These are phyloP conservation scores for Pagetopsis macropterus DNA, from an alignment of 2,797 vertebrate species.

Conservation along the genomic window DNA sequence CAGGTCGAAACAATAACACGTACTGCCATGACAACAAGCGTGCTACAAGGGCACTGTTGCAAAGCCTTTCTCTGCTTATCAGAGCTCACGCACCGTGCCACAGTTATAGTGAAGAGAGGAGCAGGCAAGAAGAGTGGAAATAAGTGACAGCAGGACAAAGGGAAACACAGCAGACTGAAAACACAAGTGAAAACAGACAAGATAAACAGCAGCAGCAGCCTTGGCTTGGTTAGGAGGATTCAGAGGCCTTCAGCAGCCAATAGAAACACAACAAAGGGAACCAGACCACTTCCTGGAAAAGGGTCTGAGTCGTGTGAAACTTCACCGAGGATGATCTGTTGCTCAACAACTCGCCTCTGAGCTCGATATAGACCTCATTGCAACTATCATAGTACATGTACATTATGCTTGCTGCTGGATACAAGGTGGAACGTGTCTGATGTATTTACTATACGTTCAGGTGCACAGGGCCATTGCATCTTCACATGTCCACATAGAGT, in stretches of 20 bases:
- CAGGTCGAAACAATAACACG: slow-evolving; percentile 7
- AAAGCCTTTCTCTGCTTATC: slow-evolving; percentile 1
- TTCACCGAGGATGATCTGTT: slow-evolving; percentile 22
- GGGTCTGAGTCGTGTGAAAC: slow-evolving; percentile 37
- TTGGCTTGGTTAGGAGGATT: slow-evolving; percentile 42
- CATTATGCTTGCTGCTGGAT: too few relatives aligned
- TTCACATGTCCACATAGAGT: too few relatives aligned
- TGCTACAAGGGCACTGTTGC: neutral
- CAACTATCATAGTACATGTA: neutral
- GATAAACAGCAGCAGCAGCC: slow-evolving; percentile 61
- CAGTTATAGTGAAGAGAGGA: slow-evolving; percentile 25
- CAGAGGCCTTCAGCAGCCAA: slow-evolving; percentile 52
- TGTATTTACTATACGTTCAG: too few relatives aligned
- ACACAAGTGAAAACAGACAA: slow-evolving; percentile 46
- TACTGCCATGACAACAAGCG: neutral
- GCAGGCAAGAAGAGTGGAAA: slow-evolving; percentile 25
- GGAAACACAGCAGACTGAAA: slow-evolving; percentile 38
- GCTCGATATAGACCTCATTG: slow-evolving; percentile 39
- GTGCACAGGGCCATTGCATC: too few relatives aligned
- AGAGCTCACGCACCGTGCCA: slow-evolving; percentile 25
- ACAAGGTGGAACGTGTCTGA: too few relatives aligned
- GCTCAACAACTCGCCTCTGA: slow-evolving; percentile 36
- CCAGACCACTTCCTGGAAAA: slow-evolving; percentile 38
- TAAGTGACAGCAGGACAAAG: slow-evolving; percentile 32
- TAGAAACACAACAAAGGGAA: slow-evolving; percentile 49